A percentile compares a stretch with the other conserved stretches of the same genome.
Evolutionary conservation across 2,888 invertebrate species (phyloP).

Genomic region (Ceraclea dissimilis): DNA sequence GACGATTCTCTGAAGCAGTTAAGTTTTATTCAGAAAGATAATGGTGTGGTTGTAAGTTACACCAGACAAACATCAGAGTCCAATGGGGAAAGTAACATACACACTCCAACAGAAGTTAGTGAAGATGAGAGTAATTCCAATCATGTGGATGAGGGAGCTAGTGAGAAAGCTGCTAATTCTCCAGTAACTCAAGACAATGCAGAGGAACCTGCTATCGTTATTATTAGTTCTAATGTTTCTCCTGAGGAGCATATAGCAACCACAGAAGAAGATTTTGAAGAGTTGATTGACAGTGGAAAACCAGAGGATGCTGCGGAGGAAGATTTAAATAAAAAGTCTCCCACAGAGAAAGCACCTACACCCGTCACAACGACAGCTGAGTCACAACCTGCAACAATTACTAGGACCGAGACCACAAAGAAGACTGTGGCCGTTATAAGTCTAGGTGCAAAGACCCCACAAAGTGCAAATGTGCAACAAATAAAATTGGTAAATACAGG

Average conservation of each 20-base stretch:
- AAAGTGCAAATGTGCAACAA: slow-evolving; percentile 39
- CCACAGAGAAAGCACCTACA: slow-evolving; percentile 36
- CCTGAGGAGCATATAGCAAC: slow-evolving; percentile 57
- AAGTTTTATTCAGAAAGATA: slow-evolving; percentile 33
- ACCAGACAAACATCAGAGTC: slow-evolving; percentile 26
- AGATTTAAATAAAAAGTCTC: slow-evolving; percentile 32
- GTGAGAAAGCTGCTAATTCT: slow-evolving; percentile 13
- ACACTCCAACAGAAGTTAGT: slow-evolving; percentile 20
- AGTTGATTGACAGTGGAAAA: slow-evolving; percentile 55
- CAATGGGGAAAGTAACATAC: slow-evolving; percentile 27
- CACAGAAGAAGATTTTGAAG: slow-evolving; percentile 60
- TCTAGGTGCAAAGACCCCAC: slow-evolving; percentile 40
- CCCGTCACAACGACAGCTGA: slow-evolving; percentile 20
- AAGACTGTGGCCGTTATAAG: slow-evolving; percentile 49
- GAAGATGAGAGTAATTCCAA: slow-evolving; percentile 24
- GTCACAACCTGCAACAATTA: slow-evolving; percentile 18
- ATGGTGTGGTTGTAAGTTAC: slow-evolving; percentile 35
- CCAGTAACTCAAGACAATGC: slow-evolving; percentile 37
- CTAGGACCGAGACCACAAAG: slow-evolving; percentile 44
- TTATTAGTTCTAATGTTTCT: slow-evolving; percentile 52
- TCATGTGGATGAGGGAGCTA: slow-evolving; percentile 16
- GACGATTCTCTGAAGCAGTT: slow-evolving; percentile 45
- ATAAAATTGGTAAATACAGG: slow-evolving; percentile 41
- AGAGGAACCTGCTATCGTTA: slow-evolving; percentile 53
- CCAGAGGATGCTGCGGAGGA: slow-evolving; percentile 45